These are phyloP conservation scores for Melospiza georgiana DNA, from an alignment of 2,113 vertebrate genomes.

Conservation along the genomic window DNA sequence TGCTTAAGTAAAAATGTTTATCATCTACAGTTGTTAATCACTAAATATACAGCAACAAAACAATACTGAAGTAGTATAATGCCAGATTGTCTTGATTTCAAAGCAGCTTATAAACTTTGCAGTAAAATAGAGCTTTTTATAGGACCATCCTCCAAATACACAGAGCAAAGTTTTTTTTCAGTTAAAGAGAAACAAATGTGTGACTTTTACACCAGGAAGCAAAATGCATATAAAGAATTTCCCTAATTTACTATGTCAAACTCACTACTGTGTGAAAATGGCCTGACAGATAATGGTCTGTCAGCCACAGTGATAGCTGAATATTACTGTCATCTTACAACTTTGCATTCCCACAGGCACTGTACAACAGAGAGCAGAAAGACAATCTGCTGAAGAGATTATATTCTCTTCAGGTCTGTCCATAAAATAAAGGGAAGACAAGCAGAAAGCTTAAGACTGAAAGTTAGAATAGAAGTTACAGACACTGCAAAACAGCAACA, in stretches of 20 bases:
- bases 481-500: neutral
- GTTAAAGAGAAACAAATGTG: neutral
- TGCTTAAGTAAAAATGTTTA: neutral
- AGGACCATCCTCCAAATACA: neutral
- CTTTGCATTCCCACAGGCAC: neutral
- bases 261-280: neutral
- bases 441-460: neutral
- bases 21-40: neutral
- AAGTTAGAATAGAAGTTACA: neutral
- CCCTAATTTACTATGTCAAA: neutral
- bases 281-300: neutral
- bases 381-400: neutral
- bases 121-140: neutral
- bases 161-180: neutral
- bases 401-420: neutral
- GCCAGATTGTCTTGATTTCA: neutral
- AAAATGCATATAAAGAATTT: neutral
- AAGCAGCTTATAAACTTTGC: neutral
- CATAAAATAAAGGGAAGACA: neutral
- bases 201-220: neutral
- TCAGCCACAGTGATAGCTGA: neutral
- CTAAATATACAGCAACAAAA: neutral
- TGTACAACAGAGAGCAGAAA: neutral
- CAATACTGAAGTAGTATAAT: neutral
- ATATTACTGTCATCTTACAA: neutral